Base-by-base conservation (phyloP, 2,888 invertebrate species). In the Agrotis clavis region DNA sequence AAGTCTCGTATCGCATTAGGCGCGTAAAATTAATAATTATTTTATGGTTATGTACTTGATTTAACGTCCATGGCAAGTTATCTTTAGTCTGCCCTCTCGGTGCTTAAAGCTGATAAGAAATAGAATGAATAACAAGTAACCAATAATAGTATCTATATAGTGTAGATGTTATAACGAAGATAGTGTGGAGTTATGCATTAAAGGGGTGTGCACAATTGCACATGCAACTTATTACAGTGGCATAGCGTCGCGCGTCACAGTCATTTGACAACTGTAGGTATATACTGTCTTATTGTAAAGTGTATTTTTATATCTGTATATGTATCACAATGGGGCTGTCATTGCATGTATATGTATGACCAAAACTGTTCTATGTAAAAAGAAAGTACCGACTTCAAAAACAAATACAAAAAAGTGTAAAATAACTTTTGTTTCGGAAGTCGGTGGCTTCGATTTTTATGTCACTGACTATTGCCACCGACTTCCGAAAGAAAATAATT, bases 1-100 rank as follows among this genome's bases (percentile, higher is more conserved):
- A 79, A 81, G 47, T 69, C 30, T 75, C 35, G 51, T 64, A 65
- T 56, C n/a, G 19, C 25, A 71, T 21, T 59, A 75, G 69, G 63
- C 41, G 67, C 50, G 53, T 75, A 77, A 75, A 71, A 73, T 67
- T 75, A 69, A 77, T 84, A 63, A 78, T 72, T 65, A 78, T 72
- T 83, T 86, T 76, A 86, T 84, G 83, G 77, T 63, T 74, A 77
- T 67, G 66, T 68, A 74, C 74, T 82, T 75, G 71, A 76, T 74
- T 86, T 86, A 76, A 85, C 71, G 77, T 60, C 65, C 76, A 83
- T 80, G 81, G 75, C 73, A 70, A 75, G 65, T 81, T 74, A 83
- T 81, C 86, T 74, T 50, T 74, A 67, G 73, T 72, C 56, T 86
- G 84, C 74, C 83, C 85, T 77, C 67, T 79, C n/a, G 67, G 62